Conservation (phyloP, 2,888 invertebrate genomes). For the Crepidodera aurea region DNA sequence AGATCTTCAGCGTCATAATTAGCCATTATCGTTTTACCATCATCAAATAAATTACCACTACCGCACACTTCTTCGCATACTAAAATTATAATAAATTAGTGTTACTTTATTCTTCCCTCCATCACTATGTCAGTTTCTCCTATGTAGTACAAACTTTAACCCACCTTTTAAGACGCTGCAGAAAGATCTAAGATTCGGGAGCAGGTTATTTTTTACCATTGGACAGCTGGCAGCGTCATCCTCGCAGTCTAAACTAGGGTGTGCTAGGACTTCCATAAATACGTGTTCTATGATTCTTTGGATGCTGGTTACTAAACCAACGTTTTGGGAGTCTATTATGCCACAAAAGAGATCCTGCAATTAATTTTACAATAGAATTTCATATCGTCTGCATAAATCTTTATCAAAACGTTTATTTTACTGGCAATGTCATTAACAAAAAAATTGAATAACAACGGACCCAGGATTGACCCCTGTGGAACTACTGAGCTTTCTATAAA, state of each 20-base stretch:
- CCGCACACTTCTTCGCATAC: conserved; percentile 88
- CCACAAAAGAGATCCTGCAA: conserved; percentile 72
- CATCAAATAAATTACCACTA: conserved; percentile 80
- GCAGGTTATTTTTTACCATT: conserved; percentile 82
- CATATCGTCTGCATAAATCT: too few species aligned
- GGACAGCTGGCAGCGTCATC: conserved; percentile 82
- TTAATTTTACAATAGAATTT: not conserved
- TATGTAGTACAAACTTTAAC: too few species aligned
- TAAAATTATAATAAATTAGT: conserved; percentile 47
- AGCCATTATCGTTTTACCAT: conserved; percentile 69
- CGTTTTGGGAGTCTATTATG: conserved; percentile 78
- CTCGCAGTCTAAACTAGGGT: conserved; percentile 81
- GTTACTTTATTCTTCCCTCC: too few species aligned
- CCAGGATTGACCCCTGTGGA: too few species aligned
- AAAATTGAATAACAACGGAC: too few species aligned
- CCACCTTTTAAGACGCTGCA: conserved; percentile 89
- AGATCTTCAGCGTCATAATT: conserved; percentile 70
- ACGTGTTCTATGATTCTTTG: conserved; percentile 89
- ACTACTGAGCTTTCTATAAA: too few species aligned
- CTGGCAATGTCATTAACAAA: too few species aligned
- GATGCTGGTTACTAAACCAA: conserved; percentile 85
- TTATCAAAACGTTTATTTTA: too few species aligned
- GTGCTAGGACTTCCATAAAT: conserved; percentile 88
- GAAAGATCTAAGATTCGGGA: conserved; percentile 85
- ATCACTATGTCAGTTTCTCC: too few species aligned